phyloP scores from a whole-genome alignment of 2,888 invertebrate species.

The Merodon equestris region DNA sequence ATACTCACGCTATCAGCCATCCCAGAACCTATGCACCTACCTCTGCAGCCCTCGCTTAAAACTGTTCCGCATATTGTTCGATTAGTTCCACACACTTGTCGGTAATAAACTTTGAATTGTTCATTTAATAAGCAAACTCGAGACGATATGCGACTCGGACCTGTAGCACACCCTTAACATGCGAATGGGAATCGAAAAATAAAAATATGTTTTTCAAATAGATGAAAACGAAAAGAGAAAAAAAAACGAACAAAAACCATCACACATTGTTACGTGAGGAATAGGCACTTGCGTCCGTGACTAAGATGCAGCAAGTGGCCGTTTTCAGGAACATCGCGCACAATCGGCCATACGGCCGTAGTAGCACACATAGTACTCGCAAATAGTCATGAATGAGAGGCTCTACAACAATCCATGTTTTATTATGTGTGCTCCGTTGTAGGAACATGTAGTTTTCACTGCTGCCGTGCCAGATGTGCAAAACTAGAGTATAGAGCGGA shows the following conservation, averaged over 20 bases:
- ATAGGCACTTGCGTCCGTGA: conserved; percentile 62
- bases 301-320: conserved; percentile 62
- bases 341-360: conserved; percentile 6
- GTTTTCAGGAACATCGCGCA: conserved; percentile 43
- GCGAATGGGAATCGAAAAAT: conserved; percentile 39
- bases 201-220: conserved; percentile 28
- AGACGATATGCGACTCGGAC: conserved; percentile 5
- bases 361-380: conserved; percentile 33
- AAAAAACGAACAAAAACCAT: conserved; percentile 9
- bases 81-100: conserved; percentile 66
- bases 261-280: conserved; percentile 62
- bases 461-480: conserved; percentile 56
- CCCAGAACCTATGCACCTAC: conserved; percentile 14
- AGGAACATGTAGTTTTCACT: not conserved
- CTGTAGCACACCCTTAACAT: not conserved
- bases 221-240: conserved; percentile 18
- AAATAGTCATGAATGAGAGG: conserved; percentile 52
- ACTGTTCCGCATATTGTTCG: conserved; percentile 44
- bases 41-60: conserved; percentile 5
- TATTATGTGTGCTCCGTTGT: conserved; percentile 2
- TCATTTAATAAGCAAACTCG: conserved; percentile 52
- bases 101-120: conserved; percentile 55
- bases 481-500: conserved; percentile 31
- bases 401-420: conserved; percentile 17
- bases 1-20: conserved; percentile 9